phyloP scores from a whole-genome alignment of 2,888 invertebrate species.

The Ferdinandea cuprea region DNA sequence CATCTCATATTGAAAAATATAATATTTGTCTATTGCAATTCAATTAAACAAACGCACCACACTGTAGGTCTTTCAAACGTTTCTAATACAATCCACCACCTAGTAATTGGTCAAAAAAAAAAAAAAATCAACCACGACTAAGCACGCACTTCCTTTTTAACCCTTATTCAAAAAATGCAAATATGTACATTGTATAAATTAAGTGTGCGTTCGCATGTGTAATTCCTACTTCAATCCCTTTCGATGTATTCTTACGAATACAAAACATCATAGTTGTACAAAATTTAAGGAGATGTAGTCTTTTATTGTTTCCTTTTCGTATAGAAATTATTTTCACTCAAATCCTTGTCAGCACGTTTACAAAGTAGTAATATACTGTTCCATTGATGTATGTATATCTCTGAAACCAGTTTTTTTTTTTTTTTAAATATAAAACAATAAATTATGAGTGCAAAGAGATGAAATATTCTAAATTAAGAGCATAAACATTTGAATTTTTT shows the following conservation, averaged over 20 bases:
- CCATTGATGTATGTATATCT: too few relatives aligned
- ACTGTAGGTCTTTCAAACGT: neutral
- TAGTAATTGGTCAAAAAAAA: neutral
- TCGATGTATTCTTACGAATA: too few relatives aligned
- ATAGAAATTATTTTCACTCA: neutral
- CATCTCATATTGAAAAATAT: too few relatives aligned
- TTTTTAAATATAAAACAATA: too few relatives aligned
- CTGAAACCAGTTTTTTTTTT: conserved; percentile 37
- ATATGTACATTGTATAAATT: too few relatives aligned
- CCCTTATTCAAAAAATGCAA: neutral
- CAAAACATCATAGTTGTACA: too few relatives aligned
- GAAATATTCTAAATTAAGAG: too few relatives aligned
- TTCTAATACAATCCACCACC: neutral
- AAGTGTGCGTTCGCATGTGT: neutral
- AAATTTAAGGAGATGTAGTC: too few relatives aligned
- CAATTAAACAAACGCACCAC: neutral
- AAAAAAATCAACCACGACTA: neutral
- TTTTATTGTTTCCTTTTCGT: too few relatives aligned
- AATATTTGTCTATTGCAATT: too few relatives aligned
- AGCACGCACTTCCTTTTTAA: neutral
- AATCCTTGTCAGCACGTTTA: neutral
- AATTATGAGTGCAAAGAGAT: neutral
- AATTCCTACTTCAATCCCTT: too few relatives aligned
- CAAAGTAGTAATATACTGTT: conserved; percentile 22
- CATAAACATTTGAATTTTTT: too few relatives aligned